phyloP scores from a whole-genome alignment of 2,113 vertebrate genomes.

The Apodemus speciosus region DNA sequence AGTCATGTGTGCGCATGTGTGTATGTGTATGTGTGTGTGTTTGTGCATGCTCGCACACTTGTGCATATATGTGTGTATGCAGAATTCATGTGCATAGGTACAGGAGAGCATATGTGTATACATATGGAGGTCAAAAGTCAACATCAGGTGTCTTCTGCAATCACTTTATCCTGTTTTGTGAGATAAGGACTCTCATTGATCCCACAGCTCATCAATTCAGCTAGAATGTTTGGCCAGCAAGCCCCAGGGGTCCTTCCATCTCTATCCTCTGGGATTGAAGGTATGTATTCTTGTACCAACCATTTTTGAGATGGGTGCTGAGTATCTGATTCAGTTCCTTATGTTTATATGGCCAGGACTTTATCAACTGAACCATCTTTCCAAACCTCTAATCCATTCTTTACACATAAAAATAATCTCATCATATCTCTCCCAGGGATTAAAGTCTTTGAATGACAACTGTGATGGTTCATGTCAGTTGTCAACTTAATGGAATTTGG shows the following conservation, averaged over 20 bases:
- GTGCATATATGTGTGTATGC: too few relatives aligned
- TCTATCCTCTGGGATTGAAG: not conserved
- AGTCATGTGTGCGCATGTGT: not conserved
- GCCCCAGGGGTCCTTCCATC: too few relatives aligned
- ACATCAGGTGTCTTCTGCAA: not conserved
- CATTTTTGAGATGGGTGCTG: not conserved
- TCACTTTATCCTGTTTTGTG: not conserved
- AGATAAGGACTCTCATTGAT: not conserved
- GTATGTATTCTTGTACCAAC: not conserved
- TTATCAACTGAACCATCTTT: not conserved
- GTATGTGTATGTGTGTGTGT: not conserved
- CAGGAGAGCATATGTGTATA: not conserved
- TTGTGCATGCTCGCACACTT: accelerated
- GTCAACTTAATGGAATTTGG: not conserved
- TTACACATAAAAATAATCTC: not conserved
- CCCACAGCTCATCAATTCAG: not conserved
- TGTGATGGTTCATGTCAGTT: not conserved
- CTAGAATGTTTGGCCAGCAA: not conserved
- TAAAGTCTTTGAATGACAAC: not conserved
- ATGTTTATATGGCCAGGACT: not conserved
- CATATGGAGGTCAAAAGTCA: not conserved
- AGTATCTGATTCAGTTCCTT: not conserved
- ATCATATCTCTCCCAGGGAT: not conserved
- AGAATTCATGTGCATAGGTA: not conserved
- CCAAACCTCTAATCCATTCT: not conserved